Base-by-base conservation (phyloP, 2,113 vertebrate genomes). In the Cygnus atratus region DNA sequence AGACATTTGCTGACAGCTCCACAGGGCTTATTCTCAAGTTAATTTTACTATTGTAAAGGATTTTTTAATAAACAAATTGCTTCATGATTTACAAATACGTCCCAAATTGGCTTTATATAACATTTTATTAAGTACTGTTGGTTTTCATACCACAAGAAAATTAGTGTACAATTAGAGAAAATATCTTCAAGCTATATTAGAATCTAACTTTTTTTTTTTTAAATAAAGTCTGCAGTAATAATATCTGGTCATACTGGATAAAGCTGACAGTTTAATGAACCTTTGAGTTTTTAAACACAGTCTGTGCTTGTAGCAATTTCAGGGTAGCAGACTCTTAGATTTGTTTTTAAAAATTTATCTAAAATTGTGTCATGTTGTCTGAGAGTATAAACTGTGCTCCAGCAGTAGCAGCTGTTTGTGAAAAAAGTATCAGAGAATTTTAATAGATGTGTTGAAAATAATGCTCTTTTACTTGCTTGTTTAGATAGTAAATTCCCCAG, bases 401-500 rank as follows among this genome's bases (percentile, higher is more conserved):
- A 1, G 29, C 66, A 57, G 61, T 9, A 65, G 73, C 80, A 94
- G 84, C 80, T 87, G 57, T 82, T 90, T 84, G 24, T 89, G 66
- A 66, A 91, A 26, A 84, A 92, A 75, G 25, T 39, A 91, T 78
- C 35, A 43, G 54, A 78, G 74, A 82, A 39, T 78, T 89, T 81
- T 91, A 90, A 58, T 76, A 88, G 84, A 68, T n/a, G 48, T 78
- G 57, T 76, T 95, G 52, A 92, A 95, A 92, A 82, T 92, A 84
- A 63, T 70, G 54, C n/a, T 89, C 73, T 86, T 81, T 61, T 85
- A 46, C 87, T 95, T 94, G 71, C 63, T 85, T 96, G 78, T 97
- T 95, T 96, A 83, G 87, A 85, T 41, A 80, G 71, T 39, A 85
- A 93, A 94, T 96, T 97, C 90, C 78, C 73, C 61, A 84, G 85